Percentiles rank a stretch among this genome's conserved stretches.
Evolutionary conservation across 2,113 vertebrate genomes (phyloP).

Genomic region (Seriola quinqueradiata): DNA sequence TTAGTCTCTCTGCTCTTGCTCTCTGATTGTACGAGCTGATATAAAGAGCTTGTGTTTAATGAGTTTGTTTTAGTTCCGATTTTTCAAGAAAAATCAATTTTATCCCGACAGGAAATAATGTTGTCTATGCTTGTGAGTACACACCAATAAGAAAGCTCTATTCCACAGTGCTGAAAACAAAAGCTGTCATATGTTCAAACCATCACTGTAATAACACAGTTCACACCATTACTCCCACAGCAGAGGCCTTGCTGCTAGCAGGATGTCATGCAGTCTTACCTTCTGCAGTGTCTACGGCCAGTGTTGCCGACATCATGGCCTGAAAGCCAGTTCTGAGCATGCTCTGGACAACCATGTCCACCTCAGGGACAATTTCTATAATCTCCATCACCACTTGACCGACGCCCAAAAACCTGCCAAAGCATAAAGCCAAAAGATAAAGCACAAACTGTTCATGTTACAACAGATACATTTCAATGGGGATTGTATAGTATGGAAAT

Average conservation of each 20-base stretch:
- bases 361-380: constrained; percentile 63
- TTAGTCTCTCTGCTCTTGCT: not conserved
- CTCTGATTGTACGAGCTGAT: not conserved
- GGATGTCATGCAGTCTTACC: constrained; percentile 59
- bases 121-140: not conserved
- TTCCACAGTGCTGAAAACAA: constrained; percentile 4
- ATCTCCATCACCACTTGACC: constrained; percentile 66
- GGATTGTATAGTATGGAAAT: not conserved
- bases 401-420: constrained; percentile 75
- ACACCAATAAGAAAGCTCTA: not conserved
- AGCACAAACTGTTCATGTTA: not conserved
- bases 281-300: constrained; percentile 52
- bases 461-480: too few relatives aligned
- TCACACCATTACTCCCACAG: not conserved
- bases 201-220: not conserved
- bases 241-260: not conserved
- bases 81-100: not conserved
- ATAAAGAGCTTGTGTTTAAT: not conserved
- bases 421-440: not conserved
- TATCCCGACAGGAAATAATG: not conserved
- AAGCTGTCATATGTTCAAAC: not conserved
- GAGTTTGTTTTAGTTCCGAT: not conserved
- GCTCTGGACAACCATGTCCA: constrained; percentile 53
- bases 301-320: constrained; percentile 66
- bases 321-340: constrained; percentile 65